Conservation (phyloP, 2,113 vertebrate species). For the Cavia porcellus region DNA sequence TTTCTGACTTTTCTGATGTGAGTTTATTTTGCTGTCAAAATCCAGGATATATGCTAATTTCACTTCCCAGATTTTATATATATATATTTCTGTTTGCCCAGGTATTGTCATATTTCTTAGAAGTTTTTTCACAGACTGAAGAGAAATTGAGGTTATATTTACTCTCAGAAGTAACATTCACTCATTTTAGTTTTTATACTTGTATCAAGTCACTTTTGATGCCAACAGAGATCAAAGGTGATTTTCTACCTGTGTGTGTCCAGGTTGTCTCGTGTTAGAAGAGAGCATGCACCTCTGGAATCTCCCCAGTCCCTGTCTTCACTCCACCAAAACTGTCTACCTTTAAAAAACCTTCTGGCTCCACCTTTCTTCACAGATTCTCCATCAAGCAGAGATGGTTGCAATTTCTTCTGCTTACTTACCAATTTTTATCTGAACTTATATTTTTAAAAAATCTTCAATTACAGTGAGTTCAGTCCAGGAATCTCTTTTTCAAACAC, state of each 20-base stretch:
- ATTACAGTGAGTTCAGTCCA: not conserved
- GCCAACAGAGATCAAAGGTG: slow-evolving; percentile 68
- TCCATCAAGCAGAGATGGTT: not conserved
- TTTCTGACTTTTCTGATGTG: slow-evolving; percentile 57
- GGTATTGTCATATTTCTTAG: not conserved
- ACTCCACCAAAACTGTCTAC: not conserved
- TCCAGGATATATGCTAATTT: slow-evolving; percentile 22
- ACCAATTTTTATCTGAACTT: not conserved
- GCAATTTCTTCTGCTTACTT: not conserved
- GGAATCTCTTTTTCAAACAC: not conserved
- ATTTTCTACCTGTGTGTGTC: slow-evolving; percentile 59
- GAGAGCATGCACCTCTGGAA: not conserved
- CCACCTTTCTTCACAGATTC: slow-evolving; percentile 13
- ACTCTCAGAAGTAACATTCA: slow-evolving; percentile 49
- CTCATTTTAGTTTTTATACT: slow-evolving; percentile 52
- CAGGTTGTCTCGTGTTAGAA: slow-evolving; percentile 47
- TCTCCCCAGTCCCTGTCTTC: not conserved
- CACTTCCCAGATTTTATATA: slow-evolving; percentile 8
- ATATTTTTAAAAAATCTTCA: not conserved
- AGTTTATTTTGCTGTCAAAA: slow-evolving; percentile 61
- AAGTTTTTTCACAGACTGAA: slow-evolving; percentile 4
- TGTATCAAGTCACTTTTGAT: slow-evolving; percentile 47
- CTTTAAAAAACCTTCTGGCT: slow-evolving; percentile 34
- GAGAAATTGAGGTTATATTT: slow-evolving; percentile 58
- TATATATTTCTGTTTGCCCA: slow-evolving; percentile 9